phyloP scores from a whole-genome alignment of 2,888 invertebrate genomes.

The Baronia brevicornis region DNA sequence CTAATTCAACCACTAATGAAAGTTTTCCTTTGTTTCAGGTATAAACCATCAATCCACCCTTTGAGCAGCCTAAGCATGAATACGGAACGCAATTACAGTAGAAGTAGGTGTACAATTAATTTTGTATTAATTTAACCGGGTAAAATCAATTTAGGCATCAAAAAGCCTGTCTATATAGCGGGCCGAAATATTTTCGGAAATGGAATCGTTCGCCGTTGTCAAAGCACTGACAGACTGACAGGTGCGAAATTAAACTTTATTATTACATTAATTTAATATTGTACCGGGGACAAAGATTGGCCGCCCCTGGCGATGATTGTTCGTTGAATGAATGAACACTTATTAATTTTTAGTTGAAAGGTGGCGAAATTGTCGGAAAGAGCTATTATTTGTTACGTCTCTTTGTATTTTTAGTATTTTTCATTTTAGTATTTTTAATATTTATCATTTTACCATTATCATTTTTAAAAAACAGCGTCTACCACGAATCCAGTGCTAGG shows the following conservation, averaged over 20 bases:
- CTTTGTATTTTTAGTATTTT: no score
- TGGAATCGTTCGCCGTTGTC: constrained; percentile 35
- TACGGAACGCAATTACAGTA: neutral
- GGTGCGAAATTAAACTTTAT: constrained; percentile 52
- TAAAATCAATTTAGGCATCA: constrained; percentile 17
- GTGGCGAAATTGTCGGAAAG: constrained; percentile 5
- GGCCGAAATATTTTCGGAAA: constrained; percentile 45
- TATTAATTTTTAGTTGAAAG: constrained; percentile 27
- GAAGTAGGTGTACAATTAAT: constrained; percentile 6
- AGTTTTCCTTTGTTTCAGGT: constrained; percentile 16
- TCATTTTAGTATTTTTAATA: no score
- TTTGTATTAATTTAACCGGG: constrained; percentile 7
- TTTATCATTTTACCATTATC: no score
- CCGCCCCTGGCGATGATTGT: constrained; percentile 22
- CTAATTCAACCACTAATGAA: no score
- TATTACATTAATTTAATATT: constrained; percentile 42
- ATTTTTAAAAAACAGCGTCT: no score
- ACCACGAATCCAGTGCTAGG: no score
- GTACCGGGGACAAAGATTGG: constrained; percentile 26
- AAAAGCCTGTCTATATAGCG: constrained; percentile 25
- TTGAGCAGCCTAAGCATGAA: no score
- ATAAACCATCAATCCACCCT: no score
- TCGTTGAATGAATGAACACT: constrained; percentile 21
- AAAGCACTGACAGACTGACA: constrained; percentile 44
- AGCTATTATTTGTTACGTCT: constrained; percentile 11